A percentile compares a stretch with the other conserved stretches of the same genome.
Conservation (phyloP, 2,888 invertebrate genomes). For the Mesorhabditis belari region DNA sequence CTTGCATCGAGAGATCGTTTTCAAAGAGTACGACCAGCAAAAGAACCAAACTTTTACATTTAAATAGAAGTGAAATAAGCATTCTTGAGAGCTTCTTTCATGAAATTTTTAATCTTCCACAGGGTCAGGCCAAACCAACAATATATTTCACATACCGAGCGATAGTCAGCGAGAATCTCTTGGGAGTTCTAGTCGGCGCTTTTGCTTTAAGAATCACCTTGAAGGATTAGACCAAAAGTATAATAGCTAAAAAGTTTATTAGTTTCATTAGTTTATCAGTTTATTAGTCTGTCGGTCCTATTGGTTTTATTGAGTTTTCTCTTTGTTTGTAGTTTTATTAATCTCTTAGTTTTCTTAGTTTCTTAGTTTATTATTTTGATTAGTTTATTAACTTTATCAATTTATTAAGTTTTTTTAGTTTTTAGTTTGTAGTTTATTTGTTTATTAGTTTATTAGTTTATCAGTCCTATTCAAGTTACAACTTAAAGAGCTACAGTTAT, state of each 20-base stretch:
- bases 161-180: slow-evolving; percentile 76
- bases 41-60: neutral
- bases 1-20: slow-evolving; percentile 75
- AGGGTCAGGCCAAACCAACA: slow-evolving; percentile 50
- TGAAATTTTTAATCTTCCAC: neutral
- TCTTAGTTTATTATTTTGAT: too few species aligned
- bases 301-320: slow-evolving; percentile 5
- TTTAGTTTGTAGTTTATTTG: too few species aligned
- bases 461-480: too few species aligned
- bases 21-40: slow-evolving; percentile 28
- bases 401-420: too few species aligned
- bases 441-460: too few species aligned
- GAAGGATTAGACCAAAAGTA: too few species aligned
- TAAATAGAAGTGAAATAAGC: neutral
- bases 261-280: slow-evolving; percentile 72
- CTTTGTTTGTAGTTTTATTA: neutral
- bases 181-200: slow-evolving; percentile 80
- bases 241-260: too few species aligned
- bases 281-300: slow-evolving; percentile 20
- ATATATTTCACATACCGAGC: slow-evolving; percentile 58
- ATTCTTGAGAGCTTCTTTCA: neutral
- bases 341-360: too few species aligned
- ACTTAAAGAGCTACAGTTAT: too few species aligned
- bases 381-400: too few species aligned
- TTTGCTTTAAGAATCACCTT: too few species aligned